Conservation (phyloP, 37 sponge, comb jelly and placozoan genomes). For the Geodia barretti region DNA sequence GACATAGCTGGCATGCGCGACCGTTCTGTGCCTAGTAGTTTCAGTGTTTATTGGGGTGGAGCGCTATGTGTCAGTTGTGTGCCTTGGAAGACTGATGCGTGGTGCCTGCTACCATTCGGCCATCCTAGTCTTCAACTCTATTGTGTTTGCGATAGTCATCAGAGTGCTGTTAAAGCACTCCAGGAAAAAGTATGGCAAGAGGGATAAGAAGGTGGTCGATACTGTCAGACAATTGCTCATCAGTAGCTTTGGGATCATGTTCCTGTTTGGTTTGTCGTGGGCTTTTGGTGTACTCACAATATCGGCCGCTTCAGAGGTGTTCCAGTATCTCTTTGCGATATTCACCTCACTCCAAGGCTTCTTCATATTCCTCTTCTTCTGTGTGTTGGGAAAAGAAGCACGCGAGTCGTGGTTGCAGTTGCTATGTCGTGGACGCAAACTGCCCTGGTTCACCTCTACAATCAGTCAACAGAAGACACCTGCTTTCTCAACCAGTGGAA, state of each 20-base stretch:
- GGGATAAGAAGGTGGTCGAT: background rate
- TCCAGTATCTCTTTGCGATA: conserved; percentile 53
- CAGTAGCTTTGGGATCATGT: conserved; percentile 11
- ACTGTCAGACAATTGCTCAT: background rate
- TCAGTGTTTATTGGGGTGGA: background rate
- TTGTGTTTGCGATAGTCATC: conserved; percentile 4
- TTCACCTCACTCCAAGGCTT: conserved; percentile 60
- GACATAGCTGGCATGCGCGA: too few relatives aligned
- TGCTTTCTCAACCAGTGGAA: background rate
- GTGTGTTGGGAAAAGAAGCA: conserved; percentile 16
- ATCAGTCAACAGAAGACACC: background rate
- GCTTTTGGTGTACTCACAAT: conserved; percentile 54
- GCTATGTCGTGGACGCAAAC: background rate
- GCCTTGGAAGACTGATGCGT: background rate
- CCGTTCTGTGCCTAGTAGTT: too few relatives aligned
- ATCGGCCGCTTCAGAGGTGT: conserved; percentile 5
- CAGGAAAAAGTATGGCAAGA: background rate
- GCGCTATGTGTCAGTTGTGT: background rate
- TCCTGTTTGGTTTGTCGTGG: conserved; percentile 59
- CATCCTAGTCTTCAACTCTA: conserved; percentile 16
- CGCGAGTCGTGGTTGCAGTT: conserved; percentile 13
- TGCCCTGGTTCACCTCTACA: background rate
- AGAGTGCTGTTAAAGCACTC: conserved; percentile 20
- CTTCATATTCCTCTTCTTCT: conserved; percentile 55
- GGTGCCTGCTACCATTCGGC: too few relatives aligned